These are phyloP conservation scores for Antheraea pernyi DNA, from an alignment of 1,140 invertebrate species.

Conservation along the genomic window DNA sequence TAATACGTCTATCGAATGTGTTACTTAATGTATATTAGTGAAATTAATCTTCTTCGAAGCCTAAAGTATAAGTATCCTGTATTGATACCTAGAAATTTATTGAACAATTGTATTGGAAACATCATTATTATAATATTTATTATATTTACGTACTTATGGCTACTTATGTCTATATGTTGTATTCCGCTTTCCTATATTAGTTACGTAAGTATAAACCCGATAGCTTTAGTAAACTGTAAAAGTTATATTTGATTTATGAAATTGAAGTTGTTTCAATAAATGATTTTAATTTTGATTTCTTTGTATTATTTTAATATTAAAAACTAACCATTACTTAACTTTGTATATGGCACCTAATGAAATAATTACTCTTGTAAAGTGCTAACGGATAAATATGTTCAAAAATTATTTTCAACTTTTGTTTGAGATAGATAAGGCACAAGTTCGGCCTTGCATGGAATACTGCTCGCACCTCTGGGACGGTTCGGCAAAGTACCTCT, in stretches of 20 bases:
- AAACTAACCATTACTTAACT: no score
- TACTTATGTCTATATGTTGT: constrained; percentile 54
- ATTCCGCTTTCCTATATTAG: constrained; percentile 62
- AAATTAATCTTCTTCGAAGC: constrained; percentile 42
- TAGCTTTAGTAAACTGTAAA: constrained; percentile 60
- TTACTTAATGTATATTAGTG: constrained; percentile 45
- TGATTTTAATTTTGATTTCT: constrained; percentile 69
- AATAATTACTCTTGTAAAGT: no score
- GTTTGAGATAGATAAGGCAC: no score
- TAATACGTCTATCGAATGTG: constrained; percentile 54
- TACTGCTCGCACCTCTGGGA: no score
- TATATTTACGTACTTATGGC: constrained; percentile 56
- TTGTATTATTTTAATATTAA: constrained; percentile 23
- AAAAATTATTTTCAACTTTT: no score
- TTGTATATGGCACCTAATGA: no score
- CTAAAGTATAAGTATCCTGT: constrained; percentile 48
- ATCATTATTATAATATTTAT: constrained; percentile 13
- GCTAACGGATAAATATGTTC: no score
- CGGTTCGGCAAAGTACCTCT: no score
- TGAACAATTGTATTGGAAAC: constrained; percentile 15
- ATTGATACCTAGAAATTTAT: constrained; percentile 60
- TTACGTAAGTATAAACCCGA: constrained; percentile 61
- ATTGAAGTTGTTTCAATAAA: constrained; percentile 76
- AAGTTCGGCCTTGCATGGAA: no score
- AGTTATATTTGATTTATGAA: constrained; percentile 71